These are phyloP conservation scores for Leptinotarsa defecta DNA, from an alignment of 1,140 invertebrate genomes.

Conservation along the genomic window DNA sequence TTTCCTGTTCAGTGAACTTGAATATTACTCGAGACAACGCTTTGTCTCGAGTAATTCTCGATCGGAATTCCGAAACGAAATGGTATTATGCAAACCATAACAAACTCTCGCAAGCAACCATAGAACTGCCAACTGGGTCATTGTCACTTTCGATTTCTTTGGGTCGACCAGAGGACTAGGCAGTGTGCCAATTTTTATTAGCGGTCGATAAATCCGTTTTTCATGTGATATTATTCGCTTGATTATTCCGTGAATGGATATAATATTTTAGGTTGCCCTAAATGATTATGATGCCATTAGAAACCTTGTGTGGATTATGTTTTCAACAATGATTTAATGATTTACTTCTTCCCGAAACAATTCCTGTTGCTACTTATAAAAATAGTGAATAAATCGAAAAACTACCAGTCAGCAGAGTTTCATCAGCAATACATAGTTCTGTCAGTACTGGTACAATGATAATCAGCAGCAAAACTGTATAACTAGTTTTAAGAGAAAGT, in stretches of 20 bases:
- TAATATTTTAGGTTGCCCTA: too few species aligned
- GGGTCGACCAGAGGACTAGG: background rate
- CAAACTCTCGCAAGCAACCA: slow-evolving; percentile 17
- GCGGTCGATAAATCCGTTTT: background rate
- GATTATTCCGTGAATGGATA: background rate
- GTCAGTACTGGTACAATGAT: too few species aligned
- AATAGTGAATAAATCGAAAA: too few species aligned
- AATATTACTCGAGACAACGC: background rate
- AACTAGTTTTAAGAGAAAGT: too few species aligned
- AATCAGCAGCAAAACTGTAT: too few species aligned
- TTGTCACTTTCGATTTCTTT: slow-evolving; percentile 39
- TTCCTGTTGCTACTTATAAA: too few species aligned
- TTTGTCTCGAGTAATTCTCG: background rate
- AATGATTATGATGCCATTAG: too few species aligned
- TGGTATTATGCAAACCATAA: slow-evolving; percentile 19
- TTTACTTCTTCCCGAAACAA: too few species aligned
- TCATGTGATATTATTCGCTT: background rate
- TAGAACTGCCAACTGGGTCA: slow-evolving; percentile 32
- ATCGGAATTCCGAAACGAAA: background rate
- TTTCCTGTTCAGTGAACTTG: background rate
- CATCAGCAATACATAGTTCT: too few species aligned
- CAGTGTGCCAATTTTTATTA: background rate
- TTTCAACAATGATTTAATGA: too few species aligned
- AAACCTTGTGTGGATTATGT: too few species aligned
- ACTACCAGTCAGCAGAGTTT: too few species aligned